Conservation (phyloP, 2,888 invertebrate species). For the Vesta saturnalis region DNA sequence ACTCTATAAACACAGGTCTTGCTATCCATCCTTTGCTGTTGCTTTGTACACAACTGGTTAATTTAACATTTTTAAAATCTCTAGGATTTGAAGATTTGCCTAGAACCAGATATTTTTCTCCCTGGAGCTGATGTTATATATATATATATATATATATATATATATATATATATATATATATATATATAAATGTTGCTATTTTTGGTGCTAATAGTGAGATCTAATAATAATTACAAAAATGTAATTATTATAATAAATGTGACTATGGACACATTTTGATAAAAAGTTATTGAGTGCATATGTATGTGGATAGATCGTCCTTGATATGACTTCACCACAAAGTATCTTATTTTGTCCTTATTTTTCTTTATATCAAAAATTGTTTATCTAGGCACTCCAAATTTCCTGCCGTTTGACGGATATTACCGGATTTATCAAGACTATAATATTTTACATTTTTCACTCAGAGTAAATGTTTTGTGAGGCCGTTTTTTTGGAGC, state of each 20-base stretch:
- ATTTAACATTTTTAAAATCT: not conserved
- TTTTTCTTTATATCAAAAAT: not conserved
- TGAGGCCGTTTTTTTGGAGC: not conserved
- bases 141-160: too few relatives aligned
- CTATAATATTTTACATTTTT: not conserved
- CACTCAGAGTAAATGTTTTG: not conserved
- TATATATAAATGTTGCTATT: not conserved
- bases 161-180: too few relatives aligned
- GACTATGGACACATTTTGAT: too few relatives aligned
- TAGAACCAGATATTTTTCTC: not conserved
- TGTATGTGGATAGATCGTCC: too few relatives aligned
- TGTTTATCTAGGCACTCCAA: not conserved
- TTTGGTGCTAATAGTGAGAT: too few relatives aligned
- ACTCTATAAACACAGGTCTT: constrained; percentile 9
- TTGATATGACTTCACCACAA: not conserved
- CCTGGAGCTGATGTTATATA: not conserved
- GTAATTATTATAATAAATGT: too few relatives aligned
- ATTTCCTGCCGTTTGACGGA: not conserved
- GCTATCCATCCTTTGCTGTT: constrained; percentile 21
- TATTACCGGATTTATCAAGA: not conserved
- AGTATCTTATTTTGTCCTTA: not conserved
- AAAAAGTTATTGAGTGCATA: too few relatives aligned
- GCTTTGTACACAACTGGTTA: constrained; percentile 9
- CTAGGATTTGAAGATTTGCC: not conserved
- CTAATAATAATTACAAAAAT: too few relatives aligned